Percentiles rank a stretch among this genome's conserved stretches.
Evolutionary conservation across 2,888 invertebrate species (phyloP).

Genomic region (Coecobrya sp.): DNA sequence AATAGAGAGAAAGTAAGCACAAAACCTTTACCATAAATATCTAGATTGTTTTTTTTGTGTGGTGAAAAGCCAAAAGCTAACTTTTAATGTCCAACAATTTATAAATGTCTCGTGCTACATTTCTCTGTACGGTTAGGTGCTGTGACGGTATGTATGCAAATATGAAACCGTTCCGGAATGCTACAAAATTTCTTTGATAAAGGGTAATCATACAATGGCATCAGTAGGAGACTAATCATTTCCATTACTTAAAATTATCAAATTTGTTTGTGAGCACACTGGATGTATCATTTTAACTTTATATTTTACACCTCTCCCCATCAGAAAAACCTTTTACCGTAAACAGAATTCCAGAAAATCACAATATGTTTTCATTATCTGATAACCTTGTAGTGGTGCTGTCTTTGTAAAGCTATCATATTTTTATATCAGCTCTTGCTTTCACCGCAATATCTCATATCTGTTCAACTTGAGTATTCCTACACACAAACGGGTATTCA

Average conservation of each 20-base stretch:
- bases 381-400: constrained; percentile 2
- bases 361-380: constrained; percentile 6
- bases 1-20: neutral
- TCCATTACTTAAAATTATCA: neutral
- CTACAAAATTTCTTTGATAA: neutral
- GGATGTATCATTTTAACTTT: neutral
- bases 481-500: neutral
- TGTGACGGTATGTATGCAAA: neutral
- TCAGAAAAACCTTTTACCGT: neutral
- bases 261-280: neutral
- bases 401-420: neutral
- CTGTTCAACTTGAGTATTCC: neutral
- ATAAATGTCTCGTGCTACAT: neutral
- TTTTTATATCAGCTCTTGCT: neutral
- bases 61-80: constrained; percentile 23
- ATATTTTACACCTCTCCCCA: neutral
- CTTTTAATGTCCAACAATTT: constrained; percentile 6
- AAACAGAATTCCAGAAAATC: neutral
- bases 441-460: neutral
- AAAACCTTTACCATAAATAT: neutral
- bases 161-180: neutral
- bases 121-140: too few species aligned
- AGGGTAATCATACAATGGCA: neutral
- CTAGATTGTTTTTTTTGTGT: neutral
- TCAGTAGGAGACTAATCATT: neutral